phyloP scores from a whole-genome alignment of 2,113 vertebrate genomes.

The Lipotes vexillifer region DNA sequence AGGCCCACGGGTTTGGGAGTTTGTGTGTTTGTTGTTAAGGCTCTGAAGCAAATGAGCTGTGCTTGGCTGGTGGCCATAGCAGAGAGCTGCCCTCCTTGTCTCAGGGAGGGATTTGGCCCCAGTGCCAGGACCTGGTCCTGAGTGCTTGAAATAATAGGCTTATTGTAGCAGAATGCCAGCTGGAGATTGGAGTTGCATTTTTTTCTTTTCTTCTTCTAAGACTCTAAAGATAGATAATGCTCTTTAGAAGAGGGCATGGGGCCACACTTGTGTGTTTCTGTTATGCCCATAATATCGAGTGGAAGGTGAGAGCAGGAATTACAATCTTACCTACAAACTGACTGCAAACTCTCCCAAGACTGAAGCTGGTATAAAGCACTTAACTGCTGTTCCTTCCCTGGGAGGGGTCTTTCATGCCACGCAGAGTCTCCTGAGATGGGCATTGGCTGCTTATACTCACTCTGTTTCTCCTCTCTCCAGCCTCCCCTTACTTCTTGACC shows the following conservation, averaged over 20 bases:
- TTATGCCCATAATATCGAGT: no score
- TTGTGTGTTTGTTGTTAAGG: conserved; percentile 68
- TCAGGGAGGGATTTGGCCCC: neutral
- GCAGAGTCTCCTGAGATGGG: neutral
- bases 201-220: neutral
- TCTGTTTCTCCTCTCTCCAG: neutral
- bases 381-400: fast-evolving
- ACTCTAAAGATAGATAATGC: neutral
- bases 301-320: neutral
- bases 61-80: conserved; percentile 45
- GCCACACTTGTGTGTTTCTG: neutral
- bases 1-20: conserved; percentile 5
- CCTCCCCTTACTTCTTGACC: neutral
- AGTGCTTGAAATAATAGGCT: neutral
- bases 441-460: neutral
- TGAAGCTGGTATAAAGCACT: fast-evolving
- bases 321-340: fast-evolving
- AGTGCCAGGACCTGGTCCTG: neutral
- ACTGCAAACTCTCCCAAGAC: neutral
- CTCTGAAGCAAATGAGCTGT: conserved; percentile 60
- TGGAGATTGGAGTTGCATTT: neutral
- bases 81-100: neutral
- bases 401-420: neutral
- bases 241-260: neutral
- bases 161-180: neutral